Evolutionary conservation across 2,888 invertebrate species (phyloP), one percentile per base, ranked within the genome.

Genomic region (Rhagonycha fulva): DNA sequence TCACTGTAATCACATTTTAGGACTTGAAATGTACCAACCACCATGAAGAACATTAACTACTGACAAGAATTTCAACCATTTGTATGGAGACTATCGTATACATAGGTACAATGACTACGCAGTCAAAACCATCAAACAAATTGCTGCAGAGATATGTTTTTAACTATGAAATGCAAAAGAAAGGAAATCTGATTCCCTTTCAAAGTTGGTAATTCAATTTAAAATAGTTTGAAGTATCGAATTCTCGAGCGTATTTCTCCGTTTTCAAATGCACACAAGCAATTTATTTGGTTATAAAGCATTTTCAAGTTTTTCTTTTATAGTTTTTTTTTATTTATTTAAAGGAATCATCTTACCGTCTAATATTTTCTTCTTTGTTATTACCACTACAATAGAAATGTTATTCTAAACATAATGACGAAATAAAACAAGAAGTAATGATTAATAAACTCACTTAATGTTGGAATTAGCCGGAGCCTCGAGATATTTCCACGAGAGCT

Each of bases 121-220:
- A 32, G 12, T 32, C 4, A 4, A 32, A 32, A 32, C 12, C 32
- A 11, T 12, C 32, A 4, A 12, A 32, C 11, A 32, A 32, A 12
- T 32, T 12, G 11, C 12, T 3, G 32, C 32, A 32, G 12, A 12
- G n/a, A 47, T 19, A 9, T 47, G n/a, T n/a, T 47, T 47, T n/a
- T 47, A 47, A 47, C 47, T 47, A 47, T 4, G 47, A 47, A 47
- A 47, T 47, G 47, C 47, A 47, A 47, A 47, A 47, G 47, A 47
- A 47, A 28, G n/a, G 47, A 47, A 47, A 47, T 47, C 7, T 47
- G 47, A 47, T 47, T 47, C 47, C n/a, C 47, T 47, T 47, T 61
- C 62, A 30, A 72, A 68, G 60, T 72, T 60, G 47, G 61, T 68
- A 72, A 72, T 68, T 62, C 72, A 68, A 72, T 72, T 72, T 68